Base-by-base conservation (phyloP, 1,140 invertebrate species). In the Eufriesea mexicana region DNA sequence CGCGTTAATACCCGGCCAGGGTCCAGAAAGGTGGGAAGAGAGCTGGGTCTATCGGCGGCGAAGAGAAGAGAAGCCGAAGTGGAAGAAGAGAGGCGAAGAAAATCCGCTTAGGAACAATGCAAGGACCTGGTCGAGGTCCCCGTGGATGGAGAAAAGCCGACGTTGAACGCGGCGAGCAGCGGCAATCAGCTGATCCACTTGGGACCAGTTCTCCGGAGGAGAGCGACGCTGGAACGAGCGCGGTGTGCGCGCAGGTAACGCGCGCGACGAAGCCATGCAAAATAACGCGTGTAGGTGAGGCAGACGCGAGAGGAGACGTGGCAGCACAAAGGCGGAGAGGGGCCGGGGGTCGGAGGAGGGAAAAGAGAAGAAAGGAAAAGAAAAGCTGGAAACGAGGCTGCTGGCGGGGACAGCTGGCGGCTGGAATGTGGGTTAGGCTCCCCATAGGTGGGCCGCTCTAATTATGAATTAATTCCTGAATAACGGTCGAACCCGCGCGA, bases 391-490 rank as follows among this genome's bases (percentile, higher is more conserved):
- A 91, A 91, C 88, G 88, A 83, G 80, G 86, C 73, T 55, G 91
- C 90, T 86, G 76, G 80, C 85, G 91, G 91, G 91, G 90, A 91
- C 91, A 92, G 91, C 91, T 92, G 91, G 89, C 89, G 87, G 67
- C 80, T 87, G 92, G 92, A 94, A 94, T 94, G 93, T 93, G 92
- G 92, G 93, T 94, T 94, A 93, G 92, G 92, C 91, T 87, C 86
- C 87, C 91, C 88, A 87, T 91, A 92, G 89, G 87, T 90, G 89
- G 87, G 89, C 89, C 91, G 92, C 90, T 94, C 92, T 94, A 94
- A 94, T 94, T 93, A 94, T 93, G 91, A 93, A 93, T 94, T 93
- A 93, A 94, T 94, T 92, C 87, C 84, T 89, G 89, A 92, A 88
- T 93, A 94, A 93, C 92, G 92, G 92, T 92, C 89, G 88, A 88